Evolutionary conservation across 2,888 invertebrate species (phyloP), one percentile per base, ranked within the genome.

Genomic region (Theodoxus fluviatilis): DNA sequence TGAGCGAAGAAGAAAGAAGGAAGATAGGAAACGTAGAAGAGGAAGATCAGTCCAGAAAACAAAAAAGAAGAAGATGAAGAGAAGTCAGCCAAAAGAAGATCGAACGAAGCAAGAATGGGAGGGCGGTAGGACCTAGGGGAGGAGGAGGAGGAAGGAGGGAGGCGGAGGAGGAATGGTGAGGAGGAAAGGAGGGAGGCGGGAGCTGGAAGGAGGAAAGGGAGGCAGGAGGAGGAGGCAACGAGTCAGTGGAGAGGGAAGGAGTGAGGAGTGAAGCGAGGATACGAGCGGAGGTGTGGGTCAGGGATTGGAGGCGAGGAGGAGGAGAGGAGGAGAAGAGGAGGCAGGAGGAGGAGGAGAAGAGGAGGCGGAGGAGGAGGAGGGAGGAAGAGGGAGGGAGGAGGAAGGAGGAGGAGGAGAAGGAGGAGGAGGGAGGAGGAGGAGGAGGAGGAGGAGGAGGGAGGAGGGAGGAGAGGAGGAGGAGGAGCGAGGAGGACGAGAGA

Each of bases 321-420:
- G 37, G 43, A 33, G 61, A 49, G 33, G 68, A 59, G 59, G 38
- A 38, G 43, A 43, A 68, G 68, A 68, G 59, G 59, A 59, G 35
- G 67, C 31, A 57, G 31, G 49, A 43, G 43, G n/a, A 57, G 55
- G 37, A 52, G 49, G 31, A n/a, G 6, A 61, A 61, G 47, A 47
- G 65, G 40, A 18, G 40, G 65, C 18, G 47, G 43, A 43, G 15
- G 28, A 40, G n/a, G 31, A n/a, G 9, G 35, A 22, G n/a, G 35
- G 22, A 35, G 37, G 35, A 18, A 18, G 47, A 22, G 52, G 28
- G 52, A 49, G 37, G 15, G 15, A 12, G 15, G 15, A 15, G 9
- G 9, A 12, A 9, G 43, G 9, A 12, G 15, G 9, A 9, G 49
- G 25, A 12, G 25, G 49, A 49, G 49, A 49, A 25, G 25, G 49